Conservation (phyloP, 2,113 vertebrate genomes). For the Aptenodytes forsteri region DNA sequence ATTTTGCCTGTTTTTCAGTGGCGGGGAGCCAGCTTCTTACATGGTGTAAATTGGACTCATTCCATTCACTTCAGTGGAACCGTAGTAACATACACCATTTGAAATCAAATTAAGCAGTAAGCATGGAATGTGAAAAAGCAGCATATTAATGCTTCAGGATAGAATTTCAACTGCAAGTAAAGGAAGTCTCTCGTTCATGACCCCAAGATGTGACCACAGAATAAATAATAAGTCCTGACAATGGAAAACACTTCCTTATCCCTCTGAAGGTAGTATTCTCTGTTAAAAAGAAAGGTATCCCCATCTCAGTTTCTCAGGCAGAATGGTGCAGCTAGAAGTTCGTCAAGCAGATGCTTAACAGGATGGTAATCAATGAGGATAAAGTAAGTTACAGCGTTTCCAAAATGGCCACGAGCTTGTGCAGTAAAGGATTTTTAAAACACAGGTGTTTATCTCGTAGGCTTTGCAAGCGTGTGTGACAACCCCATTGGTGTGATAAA, state of each 20-base stretch:
- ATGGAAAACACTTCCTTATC: background rate
- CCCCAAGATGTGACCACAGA: background rate
- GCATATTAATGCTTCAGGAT: background rate
- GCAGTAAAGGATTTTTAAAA: background rate
- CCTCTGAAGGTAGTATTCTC: background rate
- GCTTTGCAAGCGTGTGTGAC: background rate
- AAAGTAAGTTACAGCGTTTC: background rate
- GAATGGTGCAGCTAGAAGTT: background rate
- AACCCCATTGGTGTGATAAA: background rate
- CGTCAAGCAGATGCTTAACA: background rate
- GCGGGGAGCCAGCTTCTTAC: background rate
- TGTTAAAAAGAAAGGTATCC: background rate
- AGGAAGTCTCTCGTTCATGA: background rate
- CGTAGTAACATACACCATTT: constrained; percentile 24
- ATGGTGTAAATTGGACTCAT: constrained; percentile 7
- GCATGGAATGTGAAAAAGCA: constrained; percentile 35
- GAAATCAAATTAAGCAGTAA: constrained; percentile 52
- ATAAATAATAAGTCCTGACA: constrained; percentile 15
- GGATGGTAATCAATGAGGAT: background rate
- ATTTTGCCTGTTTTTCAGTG: constrained; percentile 32
- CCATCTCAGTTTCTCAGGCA: background rate
- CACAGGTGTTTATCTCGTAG: background rate
- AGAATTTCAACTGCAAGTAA: constrained; percentile 21
- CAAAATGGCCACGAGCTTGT: background rate
- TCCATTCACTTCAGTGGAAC: constrained; percentile 20